phyloP scores from a whole-genome alignment of 37 sponge, comb jelly and placozoan species.

The Ianthella basta region DNA sequence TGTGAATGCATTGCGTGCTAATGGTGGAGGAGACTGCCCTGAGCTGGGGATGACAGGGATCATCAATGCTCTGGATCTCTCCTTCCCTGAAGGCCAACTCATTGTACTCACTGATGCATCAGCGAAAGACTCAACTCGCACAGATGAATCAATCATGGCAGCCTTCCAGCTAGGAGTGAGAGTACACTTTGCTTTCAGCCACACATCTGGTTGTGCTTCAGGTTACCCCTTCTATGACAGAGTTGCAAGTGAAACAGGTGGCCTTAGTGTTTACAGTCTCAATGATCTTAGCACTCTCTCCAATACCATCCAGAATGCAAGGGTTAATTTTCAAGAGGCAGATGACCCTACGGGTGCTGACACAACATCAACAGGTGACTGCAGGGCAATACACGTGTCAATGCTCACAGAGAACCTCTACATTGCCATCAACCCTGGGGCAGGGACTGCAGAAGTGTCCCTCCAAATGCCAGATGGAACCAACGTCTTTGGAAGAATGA shows the following conservation, averaged over 20 bases:
- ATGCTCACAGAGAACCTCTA: neutral
- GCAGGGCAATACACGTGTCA: slow-evolving; percentile 9
- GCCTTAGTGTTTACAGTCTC: slow-evolving; percentile 1
- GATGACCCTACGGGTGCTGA: neutral
- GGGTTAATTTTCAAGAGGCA: neutral
- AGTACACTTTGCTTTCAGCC: slow-evolving; percentile 15
- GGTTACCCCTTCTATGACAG: slow-evolving; percentile 5
- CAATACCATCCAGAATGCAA: neutral
- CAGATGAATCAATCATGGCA: neutral
- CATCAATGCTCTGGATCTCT: slow-evolving; percentile 25
- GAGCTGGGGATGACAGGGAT: slow-evolving; percentile 45
- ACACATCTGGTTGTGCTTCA: neutral
- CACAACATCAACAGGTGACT: neutral
- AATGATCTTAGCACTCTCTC: neutral
- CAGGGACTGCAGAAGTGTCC: neutral
- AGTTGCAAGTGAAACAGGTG: slow-evolving; percentile 15
- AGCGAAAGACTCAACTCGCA: neutral
- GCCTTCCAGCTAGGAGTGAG: neutral
- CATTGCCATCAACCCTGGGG: slow-evolving; percentile 18
- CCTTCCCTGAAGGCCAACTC: slow-evolving; percentile 1
- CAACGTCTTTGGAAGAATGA: neutral
- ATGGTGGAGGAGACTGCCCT: slow-evolving; percentile 48
- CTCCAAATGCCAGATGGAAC: slow-evolving; percentile 2
- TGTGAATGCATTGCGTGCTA: slow-evolving; percentile 24
- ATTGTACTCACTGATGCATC: slow-evolving; percentile 49